Evolutionary conservation across 2,797 vertebrate genomes (phyloP).

Genomic region (Hapalemur alaotrensis): DNA sequence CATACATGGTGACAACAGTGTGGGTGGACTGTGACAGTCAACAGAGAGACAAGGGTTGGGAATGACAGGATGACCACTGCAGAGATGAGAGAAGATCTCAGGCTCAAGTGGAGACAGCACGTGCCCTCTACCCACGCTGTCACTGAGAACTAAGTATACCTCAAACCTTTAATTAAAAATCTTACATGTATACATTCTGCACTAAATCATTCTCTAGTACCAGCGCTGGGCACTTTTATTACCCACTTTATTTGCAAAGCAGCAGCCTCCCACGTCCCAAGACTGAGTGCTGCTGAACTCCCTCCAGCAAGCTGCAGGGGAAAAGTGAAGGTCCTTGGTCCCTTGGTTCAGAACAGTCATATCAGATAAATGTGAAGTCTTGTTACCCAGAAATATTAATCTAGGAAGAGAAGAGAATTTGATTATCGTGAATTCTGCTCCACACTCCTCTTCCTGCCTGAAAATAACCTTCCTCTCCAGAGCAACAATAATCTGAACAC

Average conservation of each 20-base stretch:
- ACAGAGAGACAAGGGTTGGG: not conserved
- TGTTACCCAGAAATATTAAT: slow-evolving; percentile 68
- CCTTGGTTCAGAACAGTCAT: slow-evolving; percentile 47
- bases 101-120: not conserved
- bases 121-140: not conserved
- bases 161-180: not conserved
- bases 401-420: slow-evolving; percentile 64
- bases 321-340: slow-evolving; percentile 14
- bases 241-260: slow-evolving; percentile 45
- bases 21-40: not conserved
- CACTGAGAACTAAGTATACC: not conserved
- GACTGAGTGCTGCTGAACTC: not conserved
- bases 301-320: slow-evolving; percentile 30
- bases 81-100: not conserved
- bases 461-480: slow-evolving; percentile 81
- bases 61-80: accelerated
- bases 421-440: slow-evolving; percentile 74
- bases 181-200: not conserved
- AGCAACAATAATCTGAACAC: slow-evolving; percentile 84
- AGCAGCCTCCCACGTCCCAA: not conserved
- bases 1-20: not conserved
- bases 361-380: slow-evolving; percentile 61
- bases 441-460: slow-evolving; percentile 65
- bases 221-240: slow-evolving; percentile 4
- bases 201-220: slow-evolving; percentile 23